Evolutionary conservation across 2,113 vertebrate species (phyloP), one percentile per base, ranked within the genome.

Genomic region (Hiodon tergisus): DNA sequence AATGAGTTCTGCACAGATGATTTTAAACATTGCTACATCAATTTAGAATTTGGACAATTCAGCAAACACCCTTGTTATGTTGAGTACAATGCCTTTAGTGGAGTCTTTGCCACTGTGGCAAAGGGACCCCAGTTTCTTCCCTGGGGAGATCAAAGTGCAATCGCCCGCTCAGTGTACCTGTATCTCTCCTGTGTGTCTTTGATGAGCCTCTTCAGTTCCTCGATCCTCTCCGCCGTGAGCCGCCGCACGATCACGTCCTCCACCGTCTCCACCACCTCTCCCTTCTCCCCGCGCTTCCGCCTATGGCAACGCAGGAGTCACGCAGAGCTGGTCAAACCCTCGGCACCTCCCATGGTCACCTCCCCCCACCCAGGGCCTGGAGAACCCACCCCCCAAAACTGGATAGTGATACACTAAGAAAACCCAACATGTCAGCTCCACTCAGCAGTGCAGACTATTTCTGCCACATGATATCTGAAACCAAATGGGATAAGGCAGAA

Each of bases 131-230:
- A n/a, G 31, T 31, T 31, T 31, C 31, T 31, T 31, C 31, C 31
- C 31, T 31, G 31, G 31, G 1, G 5, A 50, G 46, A 14, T 6
- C n/a, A 16, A 51, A 48, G 8, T 14, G 50, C 51, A n/a, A 61
- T 67, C 47, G 31, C 57, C 47, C 7, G 69, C 47, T 9, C 2
- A 5, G 3, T 13, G 0, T 76, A 98, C 97, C 96, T 96, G 80
- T 99, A 98, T 83, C 95, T 95, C 81, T 99, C 97, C 76, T 99
- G 97, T n/a, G 96, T 95, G 78, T 99, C 95, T 86, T 96, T 94
- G 80, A 99, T 93, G 0, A 98, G 86, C 83, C 94, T 99, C 83
- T 98, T 99, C 76, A 99, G 77, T 78, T 99, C 98, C 72, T 99
- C 98, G 76, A 99, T 98, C 86, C 97, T 85, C 83, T 99, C 97